Conservation (phyloP, 2,888 invertebrate genomes). For the Platerodrilus igneus region DNA sequence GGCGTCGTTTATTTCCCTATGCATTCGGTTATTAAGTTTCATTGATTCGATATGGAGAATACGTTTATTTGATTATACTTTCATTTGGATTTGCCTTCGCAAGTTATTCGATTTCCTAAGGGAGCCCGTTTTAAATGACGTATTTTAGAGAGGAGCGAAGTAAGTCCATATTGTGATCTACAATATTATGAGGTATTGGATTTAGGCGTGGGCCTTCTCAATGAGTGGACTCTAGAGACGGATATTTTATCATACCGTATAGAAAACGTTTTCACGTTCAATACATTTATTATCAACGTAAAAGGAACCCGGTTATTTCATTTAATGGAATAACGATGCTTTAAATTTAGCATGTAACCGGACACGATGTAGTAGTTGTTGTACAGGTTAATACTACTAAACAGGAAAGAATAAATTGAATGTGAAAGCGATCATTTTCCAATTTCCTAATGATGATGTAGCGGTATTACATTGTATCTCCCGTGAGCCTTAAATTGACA, state of each 20-base stretch:
- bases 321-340: too few relatives aligned
- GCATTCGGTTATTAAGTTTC: constrained; percentile 35
- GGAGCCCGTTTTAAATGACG: constrained; percentile 32
- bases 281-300: constrained; percentile 18
- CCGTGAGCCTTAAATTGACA: constrained; percentile 23
- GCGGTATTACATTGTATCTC: constrained; percentile 23
- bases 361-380: too few relatives aligned
- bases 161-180: constrained; percentile 29
- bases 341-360: too few relatives aligned
- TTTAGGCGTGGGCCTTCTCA: constrained; percentile 28
- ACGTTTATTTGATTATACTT: constrained; percentile 42
- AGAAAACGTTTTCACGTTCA: constrained; percentile 17
- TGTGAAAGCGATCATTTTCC: constrained; percentile 17
- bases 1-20: constrained; percentile 22
- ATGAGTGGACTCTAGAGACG: constrained; percentile 29
- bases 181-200: constrained; percentile 34
- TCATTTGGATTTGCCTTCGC: constrained; percentile 38
- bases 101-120: constrained; percentile 40
- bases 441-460: constrained; percentile 23
- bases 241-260: constrained; percentile 26
- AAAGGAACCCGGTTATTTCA: too few relatives aligned
- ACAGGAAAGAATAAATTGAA: too few relatives aligned
- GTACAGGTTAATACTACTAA: too few relatives aligned
- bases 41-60: constrained; percentile 39
- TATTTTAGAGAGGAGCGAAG: constrained; percentile 25